Conservation (phyloP, 2,797 vertebrate species). For the Otolemur crassicaudatus region DNA sequence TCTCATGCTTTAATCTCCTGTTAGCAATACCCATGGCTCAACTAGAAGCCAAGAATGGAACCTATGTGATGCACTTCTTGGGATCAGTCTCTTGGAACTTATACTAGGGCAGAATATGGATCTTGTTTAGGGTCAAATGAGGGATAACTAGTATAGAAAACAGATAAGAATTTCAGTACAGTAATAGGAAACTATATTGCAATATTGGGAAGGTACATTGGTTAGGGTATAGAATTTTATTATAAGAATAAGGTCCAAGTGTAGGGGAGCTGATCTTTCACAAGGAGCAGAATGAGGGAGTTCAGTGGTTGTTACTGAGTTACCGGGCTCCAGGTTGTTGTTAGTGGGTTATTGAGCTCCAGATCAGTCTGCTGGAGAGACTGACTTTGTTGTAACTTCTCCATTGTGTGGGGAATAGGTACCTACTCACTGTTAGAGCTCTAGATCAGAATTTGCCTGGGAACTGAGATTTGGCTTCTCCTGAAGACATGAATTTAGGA, state of each 20-base stretch:
- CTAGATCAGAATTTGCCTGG: slow-evolving; percentile 11
- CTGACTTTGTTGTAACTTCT: neutral
- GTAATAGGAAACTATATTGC: neutral
- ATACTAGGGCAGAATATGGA: neutral
- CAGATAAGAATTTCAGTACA: neutral
- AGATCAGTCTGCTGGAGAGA: neutral
- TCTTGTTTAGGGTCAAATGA: neutral
- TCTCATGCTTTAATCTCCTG: neutral
- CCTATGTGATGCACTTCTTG: neutral
- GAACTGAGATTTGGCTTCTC: neutral
- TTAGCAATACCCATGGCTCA: neutral
- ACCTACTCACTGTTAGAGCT: neutral
- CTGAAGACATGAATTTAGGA: neutral
- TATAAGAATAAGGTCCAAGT: neutral
- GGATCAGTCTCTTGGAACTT: neutral
- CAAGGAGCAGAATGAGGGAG: neutral
- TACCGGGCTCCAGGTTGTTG: neutral
- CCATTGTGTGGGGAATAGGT: neutral
- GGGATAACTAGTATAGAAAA: neutral
- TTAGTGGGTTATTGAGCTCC: neutral
- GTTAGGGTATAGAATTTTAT: neutral
- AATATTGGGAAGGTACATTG: neutral
- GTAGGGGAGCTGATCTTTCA: neutral
- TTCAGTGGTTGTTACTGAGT: neutral
- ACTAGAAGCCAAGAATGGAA: neutral